A percentile compares a stretch with the other conserved stretches of the same genome.
These are phyloP conservation scores for Leptinotarsa defecta DNA, from an alignment of 1,140 invertebrate species.

Conservation along the genomic window DNA sequence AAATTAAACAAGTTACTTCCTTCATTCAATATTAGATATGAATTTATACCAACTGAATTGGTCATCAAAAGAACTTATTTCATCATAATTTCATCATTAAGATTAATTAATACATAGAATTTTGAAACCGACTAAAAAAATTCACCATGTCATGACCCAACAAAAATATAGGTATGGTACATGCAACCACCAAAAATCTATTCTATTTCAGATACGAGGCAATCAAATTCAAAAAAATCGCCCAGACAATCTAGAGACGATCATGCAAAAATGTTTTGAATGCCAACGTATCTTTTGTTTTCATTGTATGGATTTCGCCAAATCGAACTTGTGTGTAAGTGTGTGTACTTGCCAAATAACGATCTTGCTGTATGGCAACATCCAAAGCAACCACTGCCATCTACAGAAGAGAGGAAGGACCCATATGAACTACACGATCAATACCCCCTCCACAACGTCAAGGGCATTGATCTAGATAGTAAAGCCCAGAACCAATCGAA, in stretches of 20 bases:
- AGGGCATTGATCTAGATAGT: neutral
- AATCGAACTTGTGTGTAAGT: neutral
- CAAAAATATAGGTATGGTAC: constrained; percentile 30
- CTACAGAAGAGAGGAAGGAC: constrained; percentile 4
- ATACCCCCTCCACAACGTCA: neutral
- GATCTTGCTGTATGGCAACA: neutral
- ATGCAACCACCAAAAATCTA: constrained; percentile 35
- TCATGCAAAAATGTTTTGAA: constrained; percentile 23
- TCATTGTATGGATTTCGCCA: neutral
- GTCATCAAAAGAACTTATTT: too few species aligned
- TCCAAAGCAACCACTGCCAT: constrained; percentile 25
- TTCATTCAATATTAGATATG: too few species aligned
- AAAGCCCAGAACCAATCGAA: constrained; percentile 2
- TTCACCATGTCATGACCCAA: constrained; percentile 19
- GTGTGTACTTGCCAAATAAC: constrained; percentile 27
- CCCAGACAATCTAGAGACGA: constrained; percentile 33
- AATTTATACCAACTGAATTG: too few species aligned
- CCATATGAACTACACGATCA: constrained; percentile 5
- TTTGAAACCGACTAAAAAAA: neutral
- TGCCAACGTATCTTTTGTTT: neutral
- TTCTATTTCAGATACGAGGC: constrained; percentile 26
- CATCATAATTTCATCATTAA: too few species aligned
- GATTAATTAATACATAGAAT: too few species aligned
- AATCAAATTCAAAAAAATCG: constrained; percentile 31
- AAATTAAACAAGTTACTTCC: too few species aligned